Evolutionary conservation across 2,113 vertebrate genomes (phyloP).

Genomic region (Nerophis ophidion): DNA sequence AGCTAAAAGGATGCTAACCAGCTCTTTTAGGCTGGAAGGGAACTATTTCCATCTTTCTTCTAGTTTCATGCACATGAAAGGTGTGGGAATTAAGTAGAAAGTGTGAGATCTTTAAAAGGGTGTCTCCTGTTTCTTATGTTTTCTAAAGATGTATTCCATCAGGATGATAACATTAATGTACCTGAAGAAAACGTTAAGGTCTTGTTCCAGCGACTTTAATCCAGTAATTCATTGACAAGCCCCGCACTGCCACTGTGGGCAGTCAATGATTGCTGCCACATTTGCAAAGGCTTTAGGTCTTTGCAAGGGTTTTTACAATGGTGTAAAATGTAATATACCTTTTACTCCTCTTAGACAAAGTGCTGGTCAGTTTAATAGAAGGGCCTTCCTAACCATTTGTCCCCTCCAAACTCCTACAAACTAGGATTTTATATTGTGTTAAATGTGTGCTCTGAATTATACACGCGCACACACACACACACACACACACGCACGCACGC

Average conservation of each 20-base stretch:
- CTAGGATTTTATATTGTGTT: too few species aligned
- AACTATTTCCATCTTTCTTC: conserved; percentile 40
- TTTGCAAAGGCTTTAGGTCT: conserved; percentile 54
- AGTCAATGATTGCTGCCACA: conserved; percentile 30
- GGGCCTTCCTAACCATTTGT: background rate
- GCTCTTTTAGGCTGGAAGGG: conserved; percentile 35
- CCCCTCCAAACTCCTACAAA: background rate
- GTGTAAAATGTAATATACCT: conserved; percentile 27
- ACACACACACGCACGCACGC: too few species aligned
- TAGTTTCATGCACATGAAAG: conserved; percentile 38
- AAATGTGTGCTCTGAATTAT: too few species aligned
- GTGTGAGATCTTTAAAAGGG: conserved; percentile 22
- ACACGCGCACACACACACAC: too few species aligned
- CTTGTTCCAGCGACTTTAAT: conserved; percentile 40
- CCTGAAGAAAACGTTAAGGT: conserved; percentile 35
- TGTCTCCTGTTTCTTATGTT: conserved; percentile 5
- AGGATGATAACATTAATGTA: conserved; percentile 42
- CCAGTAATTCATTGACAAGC: conserved; percentile 47
- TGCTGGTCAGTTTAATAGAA: background rate
- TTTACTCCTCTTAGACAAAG: conserved; percentile 33
- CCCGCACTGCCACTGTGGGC: conserved; percentile 24
- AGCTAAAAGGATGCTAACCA: conserved; percentile 39
- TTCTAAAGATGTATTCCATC: conserved; percentile 20
- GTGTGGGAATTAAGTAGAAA: conserved; percentile 29
- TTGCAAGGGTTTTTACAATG: conserved; percentile 59